Evolutionary conservation across 2,888 invertebrate genomes (phyloP).

Genomic region (Apomyelois bistriatella): DNA sequence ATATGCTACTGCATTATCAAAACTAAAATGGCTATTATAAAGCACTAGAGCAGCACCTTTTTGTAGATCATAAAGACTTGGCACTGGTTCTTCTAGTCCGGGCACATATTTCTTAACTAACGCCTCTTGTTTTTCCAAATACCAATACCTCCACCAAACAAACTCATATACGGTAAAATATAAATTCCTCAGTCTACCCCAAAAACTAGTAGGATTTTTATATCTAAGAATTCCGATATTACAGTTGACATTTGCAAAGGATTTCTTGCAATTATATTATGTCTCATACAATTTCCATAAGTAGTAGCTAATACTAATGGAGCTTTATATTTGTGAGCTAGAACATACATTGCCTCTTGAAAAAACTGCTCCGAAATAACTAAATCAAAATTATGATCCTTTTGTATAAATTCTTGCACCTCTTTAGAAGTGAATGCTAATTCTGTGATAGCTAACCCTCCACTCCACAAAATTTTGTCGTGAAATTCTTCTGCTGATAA

Average conservation of each 20-base stretch:
- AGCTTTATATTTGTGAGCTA: constrained; percentile 68
- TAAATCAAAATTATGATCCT: constrained; percentile 62
- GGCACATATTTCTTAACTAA: constrained; percentile 56
- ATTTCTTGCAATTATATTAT: constrained; percentile 56
- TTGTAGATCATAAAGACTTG: constrained; percentile 59
- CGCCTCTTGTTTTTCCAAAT: constrained; percentile 54
- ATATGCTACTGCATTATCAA: constrained; percentile 64
- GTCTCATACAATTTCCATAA: constrained; percentile 65
- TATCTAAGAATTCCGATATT: constrained; percentile 52
- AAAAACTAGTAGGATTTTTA: constrained; percentile 73
- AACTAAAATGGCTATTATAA: constrained; percentile 73
- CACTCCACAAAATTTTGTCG: constrained; percentile 53
- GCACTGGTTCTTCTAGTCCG: constrained; percentile 51
- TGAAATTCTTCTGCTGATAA: constrained; percentile 58
- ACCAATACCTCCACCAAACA: constrained; percentile 60
- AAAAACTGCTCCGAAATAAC: constrained; percentile 73
- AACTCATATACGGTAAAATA: constrained; percentile 62
- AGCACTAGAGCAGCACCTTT: constrained; percentile 62
- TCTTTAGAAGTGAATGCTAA: constrained; percentile 49
- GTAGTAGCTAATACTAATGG: constrained; percentile 61
- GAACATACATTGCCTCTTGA: constrained; percentile 61
- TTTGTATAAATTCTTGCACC: constrained; percentile 45
- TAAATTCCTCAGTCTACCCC: constrained; percentile 70
- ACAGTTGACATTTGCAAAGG: constrained; percentile 62
- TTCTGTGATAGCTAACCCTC: constrained; percentile 56